Percentiles rank a stretch among this genome's conserved stretches.
These are phyloP conservation scores for Eupithecia exiguata DNA, from an alignment of 2,888 invertebrate genomes.

Conservation along the genomic window DNA sequence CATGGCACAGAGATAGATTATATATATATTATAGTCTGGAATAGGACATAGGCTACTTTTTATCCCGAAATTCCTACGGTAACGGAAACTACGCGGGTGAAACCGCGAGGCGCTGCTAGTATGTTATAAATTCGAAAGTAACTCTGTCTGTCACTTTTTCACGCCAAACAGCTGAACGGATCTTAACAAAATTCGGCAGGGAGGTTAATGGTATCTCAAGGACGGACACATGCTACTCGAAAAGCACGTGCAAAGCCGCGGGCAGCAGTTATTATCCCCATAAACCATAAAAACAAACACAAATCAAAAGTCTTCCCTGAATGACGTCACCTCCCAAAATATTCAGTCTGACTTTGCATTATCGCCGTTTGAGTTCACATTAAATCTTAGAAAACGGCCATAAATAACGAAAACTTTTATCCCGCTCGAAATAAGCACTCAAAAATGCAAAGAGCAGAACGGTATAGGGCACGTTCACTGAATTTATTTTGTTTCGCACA, in stretches of 20 bases:
- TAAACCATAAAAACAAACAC: slow-evolving; percentile 42
- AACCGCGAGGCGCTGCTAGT: too few species aligned
- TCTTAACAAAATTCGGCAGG: too few species aligned
- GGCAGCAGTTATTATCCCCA: not conserved
- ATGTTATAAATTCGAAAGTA: too few species aligned
- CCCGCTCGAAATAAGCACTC: slow-evolving; percentile 83
- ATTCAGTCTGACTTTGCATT: slow-evolving; percentile 76
- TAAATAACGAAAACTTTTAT: slow-evolving; percentile 84
- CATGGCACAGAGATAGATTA: too few species aligned
- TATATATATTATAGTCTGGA: too few species aligned
- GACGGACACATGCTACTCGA: too few species aligned
- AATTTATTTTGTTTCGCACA: slow-evolving; percentile 84
- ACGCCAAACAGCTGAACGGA: too few species aligned
- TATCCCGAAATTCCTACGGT: too few species aligned
- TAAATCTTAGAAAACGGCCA: slow-evolving; percentile 79
- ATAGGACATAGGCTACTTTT: too few species aligned
- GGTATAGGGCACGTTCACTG: slow-evolving; percentile 82
- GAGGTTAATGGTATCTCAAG: too few species aligned
- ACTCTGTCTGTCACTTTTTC: too few species aligned
- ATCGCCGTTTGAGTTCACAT: slow-evolving; percentile 83
- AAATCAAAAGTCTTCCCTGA: slow-evolving; percentile 42
- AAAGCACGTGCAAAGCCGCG: not conserved
- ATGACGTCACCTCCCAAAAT: slow-evolving; percentile 63
- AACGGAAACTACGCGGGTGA: too few species aligned
- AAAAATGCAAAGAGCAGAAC: slow-evolving; percentile 84